Evolutionary conservation across 2,888 invertebrate genomes (phyloP).

Genomic region (Conomelus anceps): DNA sequence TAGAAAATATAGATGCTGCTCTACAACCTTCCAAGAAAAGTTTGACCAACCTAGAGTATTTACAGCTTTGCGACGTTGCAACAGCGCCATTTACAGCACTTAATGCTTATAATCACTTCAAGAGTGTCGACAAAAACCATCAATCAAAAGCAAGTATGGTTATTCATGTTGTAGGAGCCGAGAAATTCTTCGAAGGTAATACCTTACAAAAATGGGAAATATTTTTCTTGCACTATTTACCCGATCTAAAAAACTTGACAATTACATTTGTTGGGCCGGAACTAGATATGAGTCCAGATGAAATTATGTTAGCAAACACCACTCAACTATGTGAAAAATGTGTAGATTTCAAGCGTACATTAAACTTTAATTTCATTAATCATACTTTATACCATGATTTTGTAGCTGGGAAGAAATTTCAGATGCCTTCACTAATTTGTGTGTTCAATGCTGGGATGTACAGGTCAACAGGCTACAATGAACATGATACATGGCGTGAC

Average conservation of each 20-base stretch:
- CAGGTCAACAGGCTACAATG: slow-evolving; percentile 55
- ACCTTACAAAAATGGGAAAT: slow-evolving; percentile 63
- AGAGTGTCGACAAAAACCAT: slow-evolving; percentile 4
- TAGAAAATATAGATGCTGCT: background rate
- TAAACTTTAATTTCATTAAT: slow-evolving; percentile 48
- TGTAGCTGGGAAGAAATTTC: slow-evolving; percentile 25
- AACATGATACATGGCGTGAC: slow-evolving; percentile 59
- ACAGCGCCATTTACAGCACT: slow-evolving; percentile 35
- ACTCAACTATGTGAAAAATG: slow-evolving; percentile 49
- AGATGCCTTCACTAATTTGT: slow-evolving; percentile 48
- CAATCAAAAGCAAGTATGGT: slow-evolving; percentile 30
- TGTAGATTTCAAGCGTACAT: slow-evolving; percentile 45
- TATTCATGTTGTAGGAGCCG: slow-evolving; percentile 58
- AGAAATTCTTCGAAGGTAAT: slow-evolving; percentile 64
- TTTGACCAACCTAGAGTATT: slow-evolving; percentile 13
- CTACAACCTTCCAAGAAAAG: background rate
- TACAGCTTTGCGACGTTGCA: slow-evolving; percentile 35
- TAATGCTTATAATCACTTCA: slow-evolving; percentile 25
- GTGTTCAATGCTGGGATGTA: slow-evolving; percentile 67
- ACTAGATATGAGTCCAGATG: slow-evolving; percentile 37
- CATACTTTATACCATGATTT: slow-evolving; percentile 42
- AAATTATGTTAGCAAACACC: background rate
- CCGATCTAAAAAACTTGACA: slow-evolving; percentile 49
- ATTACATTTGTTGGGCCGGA: slow-evolving; percentile 61
- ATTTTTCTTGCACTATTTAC: slow-evolving; percentile 58